Conservation (phyloP, 2,113 vertebrate species). For the Oreotrochilus melanogaster region DNA sequence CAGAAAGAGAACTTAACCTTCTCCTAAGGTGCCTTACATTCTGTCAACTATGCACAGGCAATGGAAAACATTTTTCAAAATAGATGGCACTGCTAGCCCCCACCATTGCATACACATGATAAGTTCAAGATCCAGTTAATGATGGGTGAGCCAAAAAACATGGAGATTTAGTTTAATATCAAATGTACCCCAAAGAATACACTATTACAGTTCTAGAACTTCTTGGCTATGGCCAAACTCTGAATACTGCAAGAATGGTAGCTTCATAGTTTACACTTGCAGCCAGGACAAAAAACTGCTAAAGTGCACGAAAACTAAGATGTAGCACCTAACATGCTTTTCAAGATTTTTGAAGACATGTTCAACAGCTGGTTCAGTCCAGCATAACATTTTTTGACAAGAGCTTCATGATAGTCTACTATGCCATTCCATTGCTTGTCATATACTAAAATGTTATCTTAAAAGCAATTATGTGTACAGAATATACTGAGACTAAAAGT, state of each 20-base stretch:
- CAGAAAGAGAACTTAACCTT: not conserved
- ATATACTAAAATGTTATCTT: not conserved
- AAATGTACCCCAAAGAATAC: constrained; percentile 48
- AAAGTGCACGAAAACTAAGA: constrained; percentile 27
- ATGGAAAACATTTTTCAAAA: constrained; percentile 61
- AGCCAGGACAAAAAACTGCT: constrained; percentile 6
- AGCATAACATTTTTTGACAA: not conserved
- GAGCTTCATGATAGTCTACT: not conserved
- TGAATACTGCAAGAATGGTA: not conserved
- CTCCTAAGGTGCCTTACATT: not conserved
- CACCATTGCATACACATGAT: not conserved
- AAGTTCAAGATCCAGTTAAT: constrained; percentile 44
- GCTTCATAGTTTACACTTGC: not conserved
- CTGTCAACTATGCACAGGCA: constrained; percentile 11
- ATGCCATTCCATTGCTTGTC: not conserved
- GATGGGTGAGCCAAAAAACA: not conserved
- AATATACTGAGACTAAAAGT: not conserved
- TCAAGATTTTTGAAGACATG: not conserved
- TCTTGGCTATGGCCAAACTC: not conserved
- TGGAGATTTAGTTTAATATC: not conserved
- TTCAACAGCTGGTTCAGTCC: not conserved
- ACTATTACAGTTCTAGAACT: not conserved
- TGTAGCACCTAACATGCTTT: not conserved
- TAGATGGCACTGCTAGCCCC: not conserved
- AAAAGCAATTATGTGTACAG: not conserved